Base-by-base conservation (phyloP, 2,113 vertebrate genomes). In the Chaenogobius annularis region DNA sequence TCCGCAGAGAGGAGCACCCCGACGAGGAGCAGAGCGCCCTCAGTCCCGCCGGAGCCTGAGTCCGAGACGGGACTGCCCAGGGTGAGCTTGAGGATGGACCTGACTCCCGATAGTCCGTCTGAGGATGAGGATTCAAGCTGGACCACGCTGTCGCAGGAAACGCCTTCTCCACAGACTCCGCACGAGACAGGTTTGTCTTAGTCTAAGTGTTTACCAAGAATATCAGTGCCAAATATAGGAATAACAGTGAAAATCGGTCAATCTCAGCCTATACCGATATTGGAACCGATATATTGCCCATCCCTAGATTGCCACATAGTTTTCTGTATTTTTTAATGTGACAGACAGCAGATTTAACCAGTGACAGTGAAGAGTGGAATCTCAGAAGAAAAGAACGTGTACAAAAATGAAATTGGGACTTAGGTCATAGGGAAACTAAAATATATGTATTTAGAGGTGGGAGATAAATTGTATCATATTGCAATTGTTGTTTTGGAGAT, bases 91-190 rank as follows among this genome's bases (percentile, higher is more conserved):
- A 98, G 94, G 87, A 96, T 96, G 20, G 96, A 96, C 62, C 17
- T 97, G 93, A 46, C 95, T 92, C 0, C 94, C 91, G 52, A 96
- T 88, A 72, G 93, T 89, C 83, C 96, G 89, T 92, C 96, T 93
- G 91, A 97, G 93, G 98, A 99, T 23, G 98, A 99, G 85, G 98
- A 99, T 81, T 98, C 98, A 37, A 99, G 98, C 89, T 99, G 98
- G 98, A 98, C 97, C 2, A 99, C 98, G 0, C 83, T 99, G 78
- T 99, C 98, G 22, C 98, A 99, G 67, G 98, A 98, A 86, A 96
- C 96, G 0, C 95, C 96, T 35, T 96, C 96, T 0, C 93, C 92
- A 0, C 94, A 94, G 79, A 96, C 95, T 0, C 96, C 97, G 0
- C 93, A 94, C 0, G 97, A 98, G 80, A 91, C 95, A 94, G 97